A percentile compares a stretch with the other conserved stretches of the same genome.
Evolutionary conservation across 2,113 vertebrate species (phyloP).

Genomic region (Oostethus manadensis): DNA sequence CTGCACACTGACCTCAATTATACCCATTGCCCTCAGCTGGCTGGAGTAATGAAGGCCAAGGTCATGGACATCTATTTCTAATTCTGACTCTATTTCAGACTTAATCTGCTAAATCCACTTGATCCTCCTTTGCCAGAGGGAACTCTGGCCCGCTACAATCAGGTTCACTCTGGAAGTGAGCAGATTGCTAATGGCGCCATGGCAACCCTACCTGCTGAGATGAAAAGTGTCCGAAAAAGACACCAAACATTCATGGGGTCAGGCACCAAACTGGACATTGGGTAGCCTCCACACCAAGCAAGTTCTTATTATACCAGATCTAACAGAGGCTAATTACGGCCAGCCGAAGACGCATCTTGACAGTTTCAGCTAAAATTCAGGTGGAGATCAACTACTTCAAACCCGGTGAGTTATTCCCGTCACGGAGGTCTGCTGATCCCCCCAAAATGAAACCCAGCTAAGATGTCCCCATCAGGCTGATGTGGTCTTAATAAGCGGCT

Average conservation of each 20-base stretch:
- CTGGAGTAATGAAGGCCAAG: constrained; percentile 12
- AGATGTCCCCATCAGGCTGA: constrained; percentile 41
- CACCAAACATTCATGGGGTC: background rate
- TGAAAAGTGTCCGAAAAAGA: background rate
- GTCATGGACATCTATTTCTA: constrained; percentile 13
- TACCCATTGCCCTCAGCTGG: constrained; percentile 25
- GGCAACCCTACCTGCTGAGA: background rate
- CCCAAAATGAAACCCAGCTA: constrained; percentile 33
- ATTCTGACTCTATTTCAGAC: constrained; percentile 1
- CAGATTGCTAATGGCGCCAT: background rate
- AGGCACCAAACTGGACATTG: background rate
- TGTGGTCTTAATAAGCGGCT: constrained; percentile 56
- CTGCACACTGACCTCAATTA: constrained; percentile 10
- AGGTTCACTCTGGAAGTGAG: background rate
- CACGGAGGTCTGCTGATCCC: constrained; percentile 40
- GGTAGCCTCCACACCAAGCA: background rate
- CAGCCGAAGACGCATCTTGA: background rate
- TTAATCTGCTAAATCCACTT: constrained; percentile 4
- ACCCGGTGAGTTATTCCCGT: constrained; percentile 39
- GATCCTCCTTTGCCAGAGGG: background rate
- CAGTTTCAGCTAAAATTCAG: constrained; percentile 15
- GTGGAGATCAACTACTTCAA: constrained; percentile 1
- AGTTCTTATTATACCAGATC: background rate
- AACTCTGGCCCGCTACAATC: background rate
- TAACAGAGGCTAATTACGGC: background rate